Percentiles rank a stretch among this genome's conserved stretches.
Evolutionary conservation across 92 coral and sea anemone genomes (phyloP).

Genomic region (Umimayanthus kanabou): DNA sequence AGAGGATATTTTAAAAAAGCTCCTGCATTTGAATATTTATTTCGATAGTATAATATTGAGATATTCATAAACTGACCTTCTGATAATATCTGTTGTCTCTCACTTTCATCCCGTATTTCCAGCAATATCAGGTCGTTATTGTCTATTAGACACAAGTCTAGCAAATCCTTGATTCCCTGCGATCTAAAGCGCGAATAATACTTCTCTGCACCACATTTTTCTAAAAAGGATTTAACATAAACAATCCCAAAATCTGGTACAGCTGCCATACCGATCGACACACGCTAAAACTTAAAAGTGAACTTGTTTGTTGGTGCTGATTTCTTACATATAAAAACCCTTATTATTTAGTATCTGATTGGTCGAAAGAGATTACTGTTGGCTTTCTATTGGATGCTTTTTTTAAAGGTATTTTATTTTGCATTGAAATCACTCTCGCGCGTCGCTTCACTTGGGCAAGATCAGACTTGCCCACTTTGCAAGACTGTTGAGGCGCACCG

Average conservation of each 20-base stretch:
- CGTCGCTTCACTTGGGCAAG: conserved; percentile 15
- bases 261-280: conserved; percentile 18
- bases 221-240: conserved; percentile 13
- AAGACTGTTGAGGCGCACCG: not conserved
- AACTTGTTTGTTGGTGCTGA: not conserved
- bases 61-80: conserved; percentile 23
- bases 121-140: not conserved
- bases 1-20: not conserved
- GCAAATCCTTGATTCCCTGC: not conserved
- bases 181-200: conserved; percentile 16
- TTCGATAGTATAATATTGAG: not conserved
- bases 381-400: not conserved
- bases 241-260: conserved; percentile 3
- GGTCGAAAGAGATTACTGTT: not conserved
- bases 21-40: not conserved
- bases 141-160: not conserved
- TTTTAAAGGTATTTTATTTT: not conserved
- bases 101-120: not conserved
- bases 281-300: not conserved
- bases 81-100: conserved; percentile 11
- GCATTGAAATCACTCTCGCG: not conserved
- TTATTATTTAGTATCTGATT: not conserved
- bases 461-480: conserved; percentile 1
- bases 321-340: not conserved
- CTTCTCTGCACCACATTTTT: not conserved